Percentiles rank a stretch among this genome's conserved stretches.
Evolutionary conservation across 2,888 invertebrate species (phyloP).

Genomic region (Dorcus parallelipipedus): DNA sequence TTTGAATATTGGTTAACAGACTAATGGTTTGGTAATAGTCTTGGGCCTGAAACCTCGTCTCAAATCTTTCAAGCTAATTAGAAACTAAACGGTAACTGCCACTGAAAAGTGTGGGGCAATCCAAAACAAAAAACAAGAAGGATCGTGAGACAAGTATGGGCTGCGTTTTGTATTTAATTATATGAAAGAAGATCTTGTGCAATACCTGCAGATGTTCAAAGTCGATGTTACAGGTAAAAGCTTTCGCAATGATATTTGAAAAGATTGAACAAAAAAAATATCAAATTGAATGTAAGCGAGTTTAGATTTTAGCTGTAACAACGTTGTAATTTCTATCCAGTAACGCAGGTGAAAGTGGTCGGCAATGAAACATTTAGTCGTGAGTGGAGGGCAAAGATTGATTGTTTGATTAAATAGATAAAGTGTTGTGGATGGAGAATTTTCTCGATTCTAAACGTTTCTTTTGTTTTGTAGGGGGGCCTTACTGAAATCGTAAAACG

Average conservation of each 20-base stretch:
- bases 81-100: neutral
- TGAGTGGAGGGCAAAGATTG: slow-evolving; percentile 26
- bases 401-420: slow-evolving; percentile 23
- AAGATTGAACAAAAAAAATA: too few relatives aligned
- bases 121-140: slow-evolving; percentile 2
- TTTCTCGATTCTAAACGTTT: slow-evolving; percentile 17
- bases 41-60: slow-evolving; percentile 12
- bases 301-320: too few relatives aligned
- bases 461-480: slow-evolving; percentile 27
- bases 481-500: slow-evolving; percentile 19
- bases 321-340: too few relatives aligned
- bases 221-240: neutral
- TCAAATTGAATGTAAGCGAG: too few relatives aligned
- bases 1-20: slow-evolving; percentile 20
- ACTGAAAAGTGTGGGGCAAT: neutral
- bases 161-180: slow-evolving; percentile 6
- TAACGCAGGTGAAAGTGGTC: too few relatives aligned
- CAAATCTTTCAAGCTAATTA: slow-evolving; percentile 11
- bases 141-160: slow-evolving; percentile 13
- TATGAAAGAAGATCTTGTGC: slow-evolving; percentile 13
- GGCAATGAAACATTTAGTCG: too few relatives aligned
- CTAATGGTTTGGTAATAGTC: slow-evolving; percentile 15
- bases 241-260: too few relatives aligned
- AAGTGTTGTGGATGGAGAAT: slow-evolving; percentile 26
- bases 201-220: slow-evolving; percentile 16